phyloP scores from a whole-genome alignment of 37 sponge, comb jelly and placozoan genomes.

The Dysidea cf. avara region DNA sequence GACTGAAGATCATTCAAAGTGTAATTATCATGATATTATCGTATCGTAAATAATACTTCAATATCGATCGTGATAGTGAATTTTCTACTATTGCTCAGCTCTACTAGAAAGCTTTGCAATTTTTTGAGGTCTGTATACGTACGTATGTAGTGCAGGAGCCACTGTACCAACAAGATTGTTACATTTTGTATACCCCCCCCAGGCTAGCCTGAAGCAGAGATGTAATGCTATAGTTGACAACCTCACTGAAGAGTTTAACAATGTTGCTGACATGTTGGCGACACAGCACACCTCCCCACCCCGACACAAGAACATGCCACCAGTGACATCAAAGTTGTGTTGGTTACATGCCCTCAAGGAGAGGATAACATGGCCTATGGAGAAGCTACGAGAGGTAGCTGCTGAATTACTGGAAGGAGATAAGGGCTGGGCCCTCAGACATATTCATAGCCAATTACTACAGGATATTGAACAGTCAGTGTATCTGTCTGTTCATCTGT shows the following conservation, averaged over 20 bases:
- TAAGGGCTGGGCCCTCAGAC: conserved; percentile 69
- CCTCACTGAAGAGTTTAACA: conserved; percentile 19
- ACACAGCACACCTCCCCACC: conserved; percentile 34
- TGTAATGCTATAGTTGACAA: conserved; percentile 6
- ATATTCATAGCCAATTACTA: conserved; percentile 23
- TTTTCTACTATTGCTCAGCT: too few species aligned
- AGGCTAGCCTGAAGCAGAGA: too few species aligned
- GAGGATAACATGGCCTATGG: conserved; percentile 50
- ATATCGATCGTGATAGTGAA: too few species aligned
- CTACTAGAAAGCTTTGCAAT: too few species aligned
- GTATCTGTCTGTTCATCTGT: neutral
- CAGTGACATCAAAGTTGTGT: conserved; percentile 51
- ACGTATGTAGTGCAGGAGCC: too few species aligned
- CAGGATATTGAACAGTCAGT: conserved; percentile 29
- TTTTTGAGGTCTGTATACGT: too few species aligned
- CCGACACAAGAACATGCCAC: conserved; percentile 61
- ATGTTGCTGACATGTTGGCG: conserved; percentile 24
- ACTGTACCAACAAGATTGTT: too few species aligned
- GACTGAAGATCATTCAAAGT: too few species aligned
- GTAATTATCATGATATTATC: too few species aligned
- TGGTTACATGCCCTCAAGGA: conserved; percentile 73
- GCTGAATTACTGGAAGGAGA: conserved; percentile 75
- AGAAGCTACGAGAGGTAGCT: conserved; percentile 34
- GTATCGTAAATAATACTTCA: too few species aligned
- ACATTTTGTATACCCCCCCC: too few species aligned